A percentile compares a stretch with the other conserved stretches of the same genome.
phyloP scores from a whole-genome alignment of 2,113 vertebrate species.

The Phalacrocorax aristotelis region DNA sequence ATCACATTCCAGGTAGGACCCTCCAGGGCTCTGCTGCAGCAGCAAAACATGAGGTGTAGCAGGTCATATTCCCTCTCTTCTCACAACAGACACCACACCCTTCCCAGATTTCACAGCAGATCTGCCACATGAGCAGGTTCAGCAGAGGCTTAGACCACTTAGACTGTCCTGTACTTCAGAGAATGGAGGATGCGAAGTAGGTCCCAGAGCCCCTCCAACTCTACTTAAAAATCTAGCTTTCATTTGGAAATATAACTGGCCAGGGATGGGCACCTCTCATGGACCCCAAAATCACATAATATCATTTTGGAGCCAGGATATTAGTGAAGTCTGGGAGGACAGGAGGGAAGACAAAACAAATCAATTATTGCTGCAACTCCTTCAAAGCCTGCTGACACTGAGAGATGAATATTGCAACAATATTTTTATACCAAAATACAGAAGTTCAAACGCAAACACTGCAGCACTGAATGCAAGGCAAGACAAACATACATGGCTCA shows the following conservation, averaged over 20 bases:
- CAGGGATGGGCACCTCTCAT: not conserved
- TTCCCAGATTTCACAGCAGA: not conserved
- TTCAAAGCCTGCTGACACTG: not conserved
- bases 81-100: rapidly evolving
- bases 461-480: not conserved
- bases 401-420: not conserved
- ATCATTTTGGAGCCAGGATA: not conserved
- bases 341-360: not conserved
- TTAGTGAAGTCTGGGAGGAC: not conserved
- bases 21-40: not conserved
- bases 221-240: not conserved
- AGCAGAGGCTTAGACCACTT: not conserved
- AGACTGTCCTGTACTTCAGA: not conserved
- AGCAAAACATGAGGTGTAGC: not conserved
- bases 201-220: not conserved
- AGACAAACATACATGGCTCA: not conserved
- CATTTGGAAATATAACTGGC: not conserved
- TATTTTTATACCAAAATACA: not conserved
- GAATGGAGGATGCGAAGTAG: not conserved
- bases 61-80: not conserved
- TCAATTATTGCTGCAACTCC: not conserved
- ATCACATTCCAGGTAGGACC: rapidly evolving
- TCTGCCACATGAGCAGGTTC: not conserved
- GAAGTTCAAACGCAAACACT: not conserved
- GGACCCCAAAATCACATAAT: rapidly evolving